Evolutionary conservation across 2,797 vertebrate species (phyloP), one percentile per base, ranked within the genome.

Genomic region (Anabas testudineus): DNA sequence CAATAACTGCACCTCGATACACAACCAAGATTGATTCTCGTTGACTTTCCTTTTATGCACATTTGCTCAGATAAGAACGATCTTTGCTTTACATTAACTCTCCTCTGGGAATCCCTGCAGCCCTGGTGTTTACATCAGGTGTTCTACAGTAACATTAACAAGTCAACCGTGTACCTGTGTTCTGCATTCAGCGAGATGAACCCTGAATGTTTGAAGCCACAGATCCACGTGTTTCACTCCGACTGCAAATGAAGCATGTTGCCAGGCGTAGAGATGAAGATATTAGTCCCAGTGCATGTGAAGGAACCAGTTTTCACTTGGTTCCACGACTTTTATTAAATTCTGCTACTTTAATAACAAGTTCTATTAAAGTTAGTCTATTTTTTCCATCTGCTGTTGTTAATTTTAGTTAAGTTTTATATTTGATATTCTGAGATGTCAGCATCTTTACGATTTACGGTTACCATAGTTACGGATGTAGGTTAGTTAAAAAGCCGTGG

Each of bases 81-180:
- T 59, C 49, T 60, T 7, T 30, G 28, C 45, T 69, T 26, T 24
- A 12, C 64, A 19, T 19, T 5, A 3, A 15, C 36, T 14, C 26
- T 47, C 67, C 63, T 7, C 32, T 16, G 54, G 52, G 63, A 26
- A 43, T 18, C 37, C 14, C 21, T 1, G 4, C 48, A 18, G 18
- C 54, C 69, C n/a, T 36, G 37, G 51, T 30, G 47, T 76, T 14
- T 73, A 15, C 22, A 24, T 74, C 70, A 72, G 67, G 63, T 43
- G 53, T 41, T 2, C 56, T 62, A 59, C 46, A n/a, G n/a, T n/a
- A n/a, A 56, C 19, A 43, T 59, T 56, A 65, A 39, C 9, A 4
- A 54, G 36, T 7, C 26, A n/a, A n/a, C n/a, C n/a, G n/a, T 49
- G 1, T 28, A 41, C 19, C 42, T 0, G 52, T 18, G 49, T 16